phyloP scores from a whole-genome alignment of 2,797 vertebrate genomes.

The Sebastes melanostomus region DNA sequence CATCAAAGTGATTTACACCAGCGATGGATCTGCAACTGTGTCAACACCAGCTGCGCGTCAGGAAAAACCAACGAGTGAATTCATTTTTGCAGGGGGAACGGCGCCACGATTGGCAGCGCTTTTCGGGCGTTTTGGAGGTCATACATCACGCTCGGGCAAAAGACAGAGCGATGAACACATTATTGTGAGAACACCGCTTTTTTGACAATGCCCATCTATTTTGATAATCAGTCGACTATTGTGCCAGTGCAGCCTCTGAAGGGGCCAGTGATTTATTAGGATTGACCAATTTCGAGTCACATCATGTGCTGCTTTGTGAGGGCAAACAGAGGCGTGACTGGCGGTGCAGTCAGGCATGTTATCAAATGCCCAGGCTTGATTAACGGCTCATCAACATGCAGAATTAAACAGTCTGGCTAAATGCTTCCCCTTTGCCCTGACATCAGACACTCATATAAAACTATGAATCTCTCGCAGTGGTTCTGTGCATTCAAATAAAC shows the following conservation, averaged over 20 bases:
- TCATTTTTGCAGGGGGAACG: conserved; percentile 39
- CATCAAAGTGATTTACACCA: conserved; percentile 54
- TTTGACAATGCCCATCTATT: conserved; percentile 77
- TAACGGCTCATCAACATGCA: conserved; percentile 77
- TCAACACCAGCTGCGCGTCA: conserved; percentile 53
- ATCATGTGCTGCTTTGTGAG: conserved; percentile 70
- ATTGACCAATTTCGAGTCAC: conserved; percentile 77
- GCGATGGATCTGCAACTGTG: conserved; percentile 53
- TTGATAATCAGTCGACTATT: conserved; percentile 73
- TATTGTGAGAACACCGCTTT: conserved; percentile 69
- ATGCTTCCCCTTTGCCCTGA: conserved; percentile 52
- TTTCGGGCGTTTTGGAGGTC: conserved; percentile 60
- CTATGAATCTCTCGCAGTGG: conserved; percentile 41
- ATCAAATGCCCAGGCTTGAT: conserved; percentile 75
- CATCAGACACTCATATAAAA: conserved; percentile 60
- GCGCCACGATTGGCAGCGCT: conserved; percentile 46
- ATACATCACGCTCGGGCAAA: conserved; percentile 58
- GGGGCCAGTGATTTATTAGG: conserved; percentile 72
- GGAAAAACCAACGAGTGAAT: conserved; percentile 26
- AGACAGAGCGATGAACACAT: conserved; percentile 71
- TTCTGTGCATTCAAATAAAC: conserved; percentile 17
- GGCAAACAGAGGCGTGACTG: conserved; percentile 76
- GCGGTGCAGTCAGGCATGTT: conserved; percentile 75
- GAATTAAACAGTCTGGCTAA: conserved; percentile 70
- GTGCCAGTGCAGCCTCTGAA: conserved; percentile 60